phyloP scores from a whole-genome alignment of 2,113 vertebrate genomes.

The Corydoras sp. region DNA sequence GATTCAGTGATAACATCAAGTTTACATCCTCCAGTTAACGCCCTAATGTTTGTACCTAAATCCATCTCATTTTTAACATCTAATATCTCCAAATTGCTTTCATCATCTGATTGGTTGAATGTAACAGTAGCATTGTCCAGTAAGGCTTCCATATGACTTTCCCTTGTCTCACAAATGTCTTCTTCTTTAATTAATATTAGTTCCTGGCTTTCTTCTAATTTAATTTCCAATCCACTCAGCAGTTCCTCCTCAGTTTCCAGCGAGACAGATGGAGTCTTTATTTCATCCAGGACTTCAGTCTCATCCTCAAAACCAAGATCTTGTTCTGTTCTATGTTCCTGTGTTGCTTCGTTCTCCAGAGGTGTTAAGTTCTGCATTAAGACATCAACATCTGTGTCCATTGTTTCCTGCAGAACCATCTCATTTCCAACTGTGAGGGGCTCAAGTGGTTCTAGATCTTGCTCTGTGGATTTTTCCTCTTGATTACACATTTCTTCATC shows the following conservation, averaged over 20 bases:
- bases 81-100: neutral
- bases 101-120: conserved; percentile 7
- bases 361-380: neutral
- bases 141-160: too few species aligned
- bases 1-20: neutral
- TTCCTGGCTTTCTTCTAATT: neutral
- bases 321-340: neutral
- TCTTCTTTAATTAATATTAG: conserved; percentile 31
- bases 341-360: too few species aligned
- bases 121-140: conserved; percentile 4
- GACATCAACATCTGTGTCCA: neutral
- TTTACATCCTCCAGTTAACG: neutral
- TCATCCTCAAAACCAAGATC: neutral
- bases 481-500: too few species aligned
- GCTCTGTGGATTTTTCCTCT: neutral
- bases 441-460: neutral
- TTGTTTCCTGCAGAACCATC: neutral
- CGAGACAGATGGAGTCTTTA: neutral
- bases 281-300: neutral
- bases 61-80: neutral
- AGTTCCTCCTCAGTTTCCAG: conserved; percentile 9
- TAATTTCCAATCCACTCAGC: conserved; percentile 18
- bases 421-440: neutral
- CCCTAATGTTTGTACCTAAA: neutral
- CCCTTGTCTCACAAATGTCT: conserved; percentile 37